Evolutionary conservation across 2,888 invertebrate genomes (phyloP).

Genomic region (Brachylomia viminalis): DNA sequence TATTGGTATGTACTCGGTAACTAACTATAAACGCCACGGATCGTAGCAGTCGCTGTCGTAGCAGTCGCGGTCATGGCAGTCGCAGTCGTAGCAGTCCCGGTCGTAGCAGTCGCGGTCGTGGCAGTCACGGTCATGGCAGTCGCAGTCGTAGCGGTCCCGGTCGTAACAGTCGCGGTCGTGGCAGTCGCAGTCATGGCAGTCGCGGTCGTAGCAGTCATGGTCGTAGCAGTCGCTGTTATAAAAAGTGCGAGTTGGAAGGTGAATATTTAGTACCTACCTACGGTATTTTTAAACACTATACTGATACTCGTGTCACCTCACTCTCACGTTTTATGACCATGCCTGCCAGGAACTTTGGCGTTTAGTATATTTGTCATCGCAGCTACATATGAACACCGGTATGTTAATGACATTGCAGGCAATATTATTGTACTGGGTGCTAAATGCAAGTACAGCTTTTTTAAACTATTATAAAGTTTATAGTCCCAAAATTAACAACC

Average conservation of each 20-base stretch:
- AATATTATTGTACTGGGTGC: not conserved
- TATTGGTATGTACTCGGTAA: not conserved
- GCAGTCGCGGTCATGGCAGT: not conserved
- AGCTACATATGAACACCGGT: conserved; percentile 1
- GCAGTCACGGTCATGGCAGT: not conserved
- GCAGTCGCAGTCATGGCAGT: too few species aligned
- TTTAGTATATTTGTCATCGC: not conserved
- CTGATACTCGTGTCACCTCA: not conserved
- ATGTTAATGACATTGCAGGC: not conserved
- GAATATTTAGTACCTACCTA: not conserved
- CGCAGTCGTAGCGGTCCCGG: not conserved
- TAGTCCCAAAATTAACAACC: not conserved
- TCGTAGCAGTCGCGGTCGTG: too few species aligned
- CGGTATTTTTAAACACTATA: not conserved
- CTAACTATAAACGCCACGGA: not conserved
- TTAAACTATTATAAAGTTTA: too few species aligned
- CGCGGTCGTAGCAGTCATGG: too few species aligned
- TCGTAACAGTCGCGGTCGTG: too few species aligned
- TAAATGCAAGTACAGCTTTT: not conserved
- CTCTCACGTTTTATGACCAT: not conserved
- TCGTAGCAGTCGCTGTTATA: too few species aligned
- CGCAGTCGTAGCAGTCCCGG: not conserved
- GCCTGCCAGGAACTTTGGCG: not conserved
- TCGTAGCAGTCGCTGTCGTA: too few species aligned
- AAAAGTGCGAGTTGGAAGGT: not conserved